These are phyloP conservation scores for Chelonus formosanus DNA, from an alignment of 2,888 invertebrate genomes.

Conservation along the genomic window DNA sequence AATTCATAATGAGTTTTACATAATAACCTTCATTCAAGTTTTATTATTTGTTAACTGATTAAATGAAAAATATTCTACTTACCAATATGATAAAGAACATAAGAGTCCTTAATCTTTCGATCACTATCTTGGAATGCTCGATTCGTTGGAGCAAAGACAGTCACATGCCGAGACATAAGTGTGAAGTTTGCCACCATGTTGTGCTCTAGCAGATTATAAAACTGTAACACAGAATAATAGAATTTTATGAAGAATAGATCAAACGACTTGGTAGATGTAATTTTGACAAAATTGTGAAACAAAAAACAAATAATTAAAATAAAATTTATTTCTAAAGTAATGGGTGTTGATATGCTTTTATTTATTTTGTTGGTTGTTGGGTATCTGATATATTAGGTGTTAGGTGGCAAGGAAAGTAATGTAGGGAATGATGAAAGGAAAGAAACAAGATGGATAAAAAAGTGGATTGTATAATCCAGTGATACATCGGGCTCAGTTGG, in stretches of 20 bases:
- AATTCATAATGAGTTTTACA: too few relatives aligned
- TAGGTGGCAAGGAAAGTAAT: neutral
- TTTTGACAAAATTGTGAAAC: too few relatives aligned
- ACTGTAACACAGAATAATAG: slow-evolving; percentile 70
- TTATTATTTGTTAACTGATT: too few relatives aligned
- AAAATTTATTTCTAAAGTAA: too few relatives aligned
- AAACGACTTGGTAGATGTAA: neutral
- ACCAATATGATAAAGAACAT: slow-evolving; percentile 87
- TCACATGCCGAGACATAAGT: slow-evolving; percentile 78
- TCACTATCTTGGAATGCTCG: slow-evolving; percentile 81
- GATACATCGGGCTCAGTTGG: slow-evolving; percentile 16
- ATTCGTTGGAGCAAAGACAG: slow-evolving; percentile 90
- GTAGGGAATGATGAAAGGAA: neutral
- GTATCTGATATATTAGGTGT: too few relatives aligned
- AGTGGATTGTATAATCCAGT: slow-evolving; percentile 5
- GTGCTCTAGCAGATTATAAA: slow-evolving; percentile 77
- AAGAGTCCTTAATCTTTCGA: slow-evolving; percentile 66
- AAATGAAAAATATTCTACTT: slow-evolving; percentile 65
- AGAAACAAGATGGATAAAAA: slow-evolving; percentile 2
- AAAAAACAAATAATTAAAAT: too few relatives aligned
- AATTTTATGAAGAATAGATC: neutral
- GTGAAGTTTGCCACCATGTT: slow-evolving; percentile 79
- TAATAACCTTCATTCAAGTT: too few relatives aligned
- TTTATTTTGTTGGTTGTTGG: too few relatives aligned
- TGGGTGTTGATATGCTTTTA: too few relatives aligned